Conservation (phyloP, 1,140 invertebrate species). For the Bombus difficillimus region DNA sequence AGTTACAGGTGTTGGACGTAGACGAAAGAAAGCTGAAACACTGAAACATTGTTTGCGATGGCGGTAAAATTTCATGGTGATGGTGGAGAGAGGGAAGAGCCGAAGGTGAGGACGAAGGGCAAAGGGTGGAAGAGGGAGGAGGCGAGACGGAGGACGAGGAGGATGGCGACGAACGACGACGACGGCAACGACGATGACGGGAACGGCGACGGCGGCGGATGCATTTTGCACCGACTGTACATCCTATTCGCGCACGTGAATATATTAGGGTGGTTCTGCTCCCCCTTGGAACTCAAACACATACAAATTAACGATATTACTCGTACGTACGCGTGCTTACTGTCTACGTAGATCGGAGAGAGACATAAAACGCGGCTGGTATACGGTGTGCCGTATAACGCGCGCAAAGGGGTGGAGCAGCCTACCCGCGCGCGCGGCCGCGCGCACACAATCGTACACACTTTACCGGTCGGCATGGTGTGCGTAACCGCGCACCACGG, state of each 20-base stretch:
- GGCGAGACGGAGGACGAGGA: neutral
- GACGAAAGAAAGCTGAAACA: neutral
- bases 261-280: conserved; percentile 80
- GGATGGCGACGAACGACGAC: neutral
- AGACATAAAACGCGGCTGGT: conserved; percentile 65
- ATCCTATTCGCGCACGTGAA: conserved; percentile 77
- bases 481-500: conserved; percentile 51
- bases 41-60: neutral
- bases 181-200: neutral
- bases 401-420: conserved; percentile 62
- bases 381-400: conserved; percentile 52
- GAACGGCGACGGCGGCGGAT: conserved; percentile 54
- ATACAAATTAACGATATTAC: conserved; percentile 82
- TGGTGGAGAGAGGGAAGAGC: no score
- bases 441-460: neutral
- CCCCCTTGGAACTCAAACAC: conserved; percentile 80
- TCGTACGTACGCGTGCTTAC: conserved; percentile 71
- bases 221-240: conserved; percentile 78
- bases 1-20: no score
- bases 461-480: conserved; percentile 7
- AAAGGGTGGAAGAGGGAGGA: neutral
- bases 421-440: conserved; percentile 4
- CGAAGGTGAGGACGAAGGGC: no score
- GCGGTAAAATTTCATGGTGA: conserved; percentile 3
- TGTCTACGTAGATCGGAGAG: conserved; percentile 70